Base-by-base conservation (phyloP, 2,888 invertebrate species). In the Chrysolina americana region DNA sequence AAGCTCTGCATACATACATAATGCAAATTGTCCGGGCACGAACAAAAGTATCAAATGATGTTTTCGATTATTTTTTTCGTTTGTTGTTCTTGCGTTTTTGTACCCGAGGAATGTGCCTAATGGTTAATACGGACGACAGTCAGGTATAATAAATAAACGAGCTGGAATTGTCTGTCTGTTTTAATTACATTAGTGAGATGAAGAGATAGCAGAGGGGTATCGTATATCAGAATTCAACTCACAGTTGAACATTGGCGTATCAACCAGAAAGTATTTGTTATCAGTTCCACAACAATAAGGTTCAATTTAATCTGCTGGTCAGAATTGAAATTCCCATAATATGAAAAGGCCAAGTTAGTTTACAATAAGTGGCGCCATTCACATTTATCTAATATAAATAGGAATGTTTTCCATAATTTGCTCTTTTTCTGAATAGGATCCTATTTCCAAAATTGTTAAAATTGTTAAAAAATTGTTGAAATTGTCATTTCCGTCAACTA, bases 121-220 rank as follows among this genome's bases (percentile, higher is more conserved):
- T 78, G 75, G 71, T 65, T 71, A 68, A 74, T 73, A 71, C 68
- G 70, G 77, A 75, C 76, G 76, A 75, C 76, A 80, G 79, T 74
- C 83, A 81, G 82, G 83, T 81, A 83, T 84, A 85, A 85, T 86
- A 86, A 86, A 86, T 85, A 85, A 85, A 81, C 79, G 79, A 81
- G 80, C 82, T 82, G 81, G 83, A 84, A 85, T 85, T 84, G 83
- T 84, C 86, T 85, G 87, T 86, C 87, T 81, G 83, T 85, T 87
- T 87, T 87, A 87, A 87, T 87, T 87, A 87, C 86, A 84, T 85
- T 86, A 83, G 83, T 84, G 82, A 85, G 86, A 87, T 86, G 86
- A 84, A 82, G 84, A 86, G 86, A 87, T 86, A 86, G 85, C 78
- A 72, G 64, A 76, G 81, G 79, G 78, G 83, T 84, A 85, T 85